Base-by-base conservation (phyloP, 2,888 invertebrate species). In the Temnothorax ravouxi region DNA sequence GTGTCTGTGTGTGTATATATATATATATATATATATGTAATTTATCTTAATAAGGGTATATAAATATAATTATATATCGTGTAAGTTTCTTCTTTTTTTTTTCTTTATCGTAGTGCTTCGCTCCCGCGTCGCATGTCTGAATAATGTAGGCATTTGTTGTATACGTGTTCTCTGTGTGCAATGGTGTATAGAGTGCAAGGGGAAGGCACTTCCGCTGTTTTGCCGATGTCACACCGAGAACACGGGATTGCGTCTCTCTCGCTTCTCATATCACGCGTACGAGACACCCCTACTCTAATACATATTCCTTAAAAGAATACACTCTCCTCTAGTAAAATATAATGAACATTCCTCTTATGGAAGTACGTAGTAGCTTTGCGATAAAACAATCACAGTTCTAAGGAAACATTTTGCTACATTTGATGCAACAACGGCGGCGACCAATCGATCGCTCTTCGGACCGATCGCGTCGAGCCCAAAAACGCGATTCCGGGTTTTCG, bases 161-260 rank as follows among this genome's bases (percentile, higher is more conserved):
- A 84, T 79, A 85, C 85, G 83, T 83, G 86, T 86, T n/a, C 86
- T 62, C 50, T 86, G 83, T 88, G 91, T 93, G 91, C 91, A 92
- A 91, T 92, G 92, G 92, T 93, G 93, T 94, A 91, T 83, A 91
- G 90, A 94, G 94, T 94, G 94, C 94, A 94, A 93, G 93, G 89
- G 94, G 93, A 94, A 94, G 94, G 94, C 94, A 94, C 94, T 94
- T 94, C 91, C 93, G 93, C 94, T 94, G 93, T 92, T 90, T 92
- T 86, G 75, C 76, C 81, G 88, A 86, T 62, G 34, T 82, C 85
- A 34, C 81, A 61, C 74, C 67, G 87, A 86, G 82, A 89, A 56
- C 81, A 54, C 81, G 54, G 54, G 18, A 75, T 83, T 54, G 77
- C 83, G 50, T 38, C 9, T 67, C 50, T 18, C 18, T 18, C 5